A percentile compares a stretch with the other conserved stretches of the same genome.
Evolutionary conservation across 2,797 vertebrate species (phyloP).

Genomic region (Huso huso): DNA sequence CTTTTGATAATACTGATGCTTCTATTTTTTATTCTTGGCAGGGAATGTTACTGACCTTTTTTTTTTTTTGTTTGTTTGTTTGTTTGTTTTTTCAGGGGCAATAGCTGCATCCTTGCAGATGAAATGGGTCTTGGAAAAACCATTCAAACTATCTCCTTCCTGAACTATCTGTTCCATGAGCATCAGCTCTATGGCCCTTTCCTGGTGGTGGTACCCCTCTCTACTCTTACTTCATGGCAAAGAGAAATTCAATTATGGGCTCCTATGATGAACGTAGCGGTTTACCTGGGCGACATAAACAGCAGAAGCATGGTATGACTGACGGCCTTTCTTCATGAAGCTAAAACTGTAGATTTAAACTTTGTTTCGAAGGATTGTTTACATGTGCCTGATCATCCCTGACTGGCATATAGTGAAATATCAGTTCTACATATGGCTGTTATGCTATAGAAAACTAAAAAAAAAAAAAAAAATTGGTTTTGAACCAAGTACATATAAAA

Average conservation of each 20-base stretch:
- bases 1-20: neutral
- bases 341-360: neutral
- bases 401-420: too few species aligned
- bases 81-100: slow-evolving; percentile 56
- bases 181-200: slow-evolving; percentile 90
- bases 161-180: slow-evolving; percentile 87
- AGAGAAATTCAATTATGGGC: slow-evolving; percentile 92
- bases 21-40: neutral
- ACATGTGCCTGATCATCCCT: too few species aligned
- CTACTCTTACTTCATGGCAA: slow-evolving; percentile 92
- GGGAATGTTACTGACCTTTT: neutral
- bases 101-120: slow-evolving; percentile 94
- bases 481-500: too few species aligned
- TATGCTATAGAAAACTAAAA: too few species aligned
- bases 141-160: slow-evolving; percentile 92
- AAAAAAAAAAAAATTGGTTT: too few species aligned
- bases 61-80: too few species aligned
- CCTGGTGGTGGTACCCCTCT: slow-evolving; percentile 86
- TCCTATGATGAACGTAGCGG: slow-evolving; percentile 88
- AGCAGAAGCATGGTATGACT: slow-evolving; percentile 89
- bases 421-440: too few species aligned
- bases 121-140: slow-evolving; percentile 98
- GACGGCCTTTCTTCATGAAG: too few species aligned
- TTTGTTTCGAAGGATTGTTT: too few species aligned
- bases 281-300: slow-evolving; percentile 91